phyloP scores from a whole-genome alignment of 2,797 vertebrate species.

The Megaceryle alcyon region DNA sequence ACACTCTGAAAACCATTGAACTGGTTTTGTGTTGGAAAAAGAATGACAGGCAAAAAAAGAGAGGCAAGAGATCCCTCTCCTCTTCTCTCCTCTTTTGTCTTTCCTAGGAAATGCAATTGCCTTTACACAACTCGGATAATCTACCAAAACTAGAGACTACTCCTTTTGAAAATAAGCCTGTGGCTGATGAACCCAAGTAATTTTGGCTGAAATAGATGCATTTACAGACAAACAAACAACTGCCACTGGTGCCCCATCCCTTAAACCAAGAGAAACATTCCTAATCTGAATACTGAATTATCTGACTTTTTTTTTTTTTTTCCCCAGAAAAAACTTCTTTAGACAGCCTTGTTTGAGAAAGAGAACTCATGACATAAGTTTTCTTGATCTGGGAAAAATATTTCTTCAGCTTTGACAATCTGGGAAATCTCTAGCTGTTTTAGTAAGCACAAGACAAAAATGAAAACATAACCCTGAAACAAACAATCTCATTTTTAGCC shows the following conservation, averaged over 20 bases:
- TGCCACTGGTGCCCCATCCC: not conserved
- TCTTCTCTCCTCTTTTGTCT: not conserved
- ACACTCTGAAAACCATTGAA: not conserved
- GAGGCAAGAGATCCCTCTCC: not conserved
- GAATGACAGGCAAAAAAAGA: not conserved
- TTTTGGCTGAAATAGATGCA: not conserved
- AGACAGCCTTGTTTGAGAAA: not conserved
- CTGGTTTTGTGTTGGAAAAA: not conserved
- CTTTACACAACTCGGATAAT: not conserved
- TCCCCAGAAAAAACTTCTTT: not conserved
- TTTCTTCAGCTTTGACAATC: not conserved
- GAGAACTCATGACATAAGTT: not conserved
- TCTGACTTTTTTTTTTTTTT: not conserved
- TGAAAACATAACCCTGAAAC: not conserved
- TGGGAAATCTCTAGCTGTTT: not conserved
- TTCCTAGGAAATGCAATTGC: not conserved
- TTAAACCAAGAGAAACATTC: not conserved
- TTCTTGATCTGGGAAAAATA: not conserved
- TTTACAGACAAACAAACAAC: not conserved
- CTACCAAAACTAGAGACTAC: not conserved
- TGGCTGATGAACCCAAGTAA: accelerated
- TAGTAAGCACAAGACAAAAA: not conserved
- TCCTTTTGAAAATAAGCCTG: not conserved
- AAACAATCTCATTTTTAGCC: conserved; percentile 35
- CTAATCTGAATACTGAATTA: not conserved